Evolutionary conservation across 2,797 vertebrate species (phyloP), one percentile per base, ranked within the genome.

Genomic region (Jordanella pulchra): DNA sequence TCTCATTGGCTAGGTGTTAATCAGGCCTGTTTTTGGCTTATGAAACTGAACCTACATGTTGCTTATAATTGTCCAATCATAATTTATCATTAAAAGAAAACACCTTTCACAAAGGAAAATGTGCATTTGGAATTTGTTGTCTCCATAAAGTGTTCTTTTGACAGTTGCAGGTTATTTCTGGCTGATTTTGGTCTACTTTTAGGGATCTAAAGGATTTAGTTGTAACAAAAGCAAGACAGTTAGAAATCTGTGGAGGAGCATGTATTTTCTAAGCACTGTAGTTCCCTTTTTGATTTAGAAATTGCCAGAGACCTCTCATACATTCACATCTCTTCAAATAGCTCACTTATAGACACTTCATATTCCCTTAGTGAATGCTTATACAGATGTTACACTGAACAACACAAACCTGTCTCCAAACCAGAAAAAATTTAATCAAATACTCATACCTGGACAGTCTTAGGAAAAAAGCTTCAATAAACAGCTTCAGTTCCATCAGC

Each of bases 391-490:
- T 2, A 27, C 47, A 23, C 10, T 3, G 10, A 23, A 45, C 10
- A 53, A 21, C 67, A 58, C 17, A 48, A 35, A 35, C 65, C 15
- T 35, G 15, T 42, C 17, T 32, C 7, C 3, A 10, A 58, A 60
- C 39, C 45, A 28, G 65, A 25, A 54, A 27, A 21, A 13, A 32
- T 7, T 23, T 47, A 11, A 28, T 9, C 5, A 35, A 1, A 15
- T 17, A 32, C 1, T 67, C 90, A 91, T 93, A 95, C 93, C 93
- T 94, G 88, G 39, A 63, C 72, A 70, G 66, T 66, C 64, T 78
- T 65, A 72, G 63, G 81, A 64, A 58, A 73, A 83, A 63, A 28
- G 27, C 45, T 80, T 89, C 69, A 89, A 55, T 72, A 82, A 85
- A 85, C 82, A 81, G 84, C 78, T 79, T 65, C 51, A 67, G 73